phyloP scores from a whole-genome alignment of 2,888 invertebrate species.

The Apamea anceps region DNA sequence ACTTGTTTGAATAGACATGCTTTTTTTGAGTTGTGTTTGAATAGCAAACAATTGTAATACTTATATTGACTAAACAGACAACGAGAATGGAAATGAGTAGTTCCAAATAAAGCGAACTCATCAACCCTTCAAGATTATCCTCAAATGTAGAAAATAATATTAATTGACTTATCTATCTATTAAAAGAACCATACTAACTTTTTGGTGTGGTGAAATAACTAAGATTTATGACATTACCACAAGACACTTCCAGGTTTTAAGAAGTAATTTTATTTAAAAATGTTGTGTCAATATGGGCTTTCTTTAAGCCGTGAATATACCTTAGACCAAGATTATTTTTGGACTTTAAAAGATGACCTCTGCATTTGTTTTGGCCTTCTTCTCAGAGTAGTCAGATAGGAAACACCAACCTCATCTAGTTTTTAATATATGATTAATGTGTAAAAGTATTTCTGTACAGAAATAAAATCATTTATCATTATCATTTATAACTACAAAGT shows the following conservation, averaged over 20 bases:
- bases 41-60: slow-evolving; percentile 26
- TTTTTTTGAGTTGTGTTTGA: slow-evolving; percentile 4
- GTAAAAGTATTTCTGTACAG: not conserved
- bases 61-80: slow-evolving; percentile 26
- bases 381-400: not conserved
- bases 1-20: not conserved
- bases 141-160: not conserved
- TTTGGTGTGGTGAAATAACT: not conserved
- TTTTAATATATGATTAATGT: not conserved
- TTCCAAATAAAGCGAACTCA: slow-evolving; percentile 4
- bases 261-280: not conserved
- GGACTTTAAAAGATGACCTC: not conserved
- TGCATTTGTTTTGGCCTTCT: not conserved
- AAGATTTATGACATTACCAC: not conserved
- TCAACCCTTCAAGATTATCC: not conserved
- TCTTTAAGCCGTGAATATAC: not conserved
- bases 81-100: not conserved
- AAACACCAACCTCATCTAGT: not conserved
- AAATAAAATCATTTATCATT: not conserved
- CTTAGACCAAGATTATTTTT: not conserved
- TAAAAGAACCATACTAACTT: not conserved
- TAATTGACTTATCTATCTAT: too few species aligned
- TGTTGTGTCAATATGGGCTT: not conserved
- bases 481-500: not conserved
- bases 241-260: not conserved